phyloP scores from a whole-genome alignment of 2,113 vertebrate species.

The Podiceps cristatus region DNA sequence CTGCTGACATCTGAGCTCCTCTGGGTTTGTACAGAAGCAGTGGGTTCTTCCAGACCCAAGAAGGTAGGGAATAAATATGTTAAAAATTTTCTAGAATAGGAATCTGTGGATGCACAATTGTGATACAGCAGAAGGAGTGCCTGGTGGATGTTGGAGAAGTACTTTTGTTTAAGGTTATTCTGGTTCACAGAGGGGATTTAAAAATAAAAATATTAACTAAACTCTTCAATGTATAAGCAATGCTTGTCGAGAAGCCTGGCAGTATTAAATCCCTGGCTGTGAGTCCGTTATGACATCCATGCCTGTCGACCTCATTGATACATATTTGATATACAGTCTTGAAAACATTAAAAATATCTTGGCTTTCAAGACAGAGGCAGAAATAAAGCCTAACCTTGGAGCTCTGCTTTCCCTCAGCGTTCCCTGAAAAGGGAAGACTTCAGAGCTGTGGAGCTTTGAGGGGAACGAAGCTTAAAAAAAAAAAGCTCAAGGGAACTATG shows the following conservation, averaged over 20 bases:
- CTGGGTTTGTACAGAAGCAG: background rate
- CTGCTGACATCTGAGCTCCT: background rate
- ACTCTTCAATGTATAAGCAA: background rate
- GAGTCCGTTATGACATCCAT: background rate
- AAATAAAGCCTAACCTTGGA: slow-evolving; percentile 60
- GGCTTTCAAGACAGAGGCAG: slow-evolving; percentile 58
- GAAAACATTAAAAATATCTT: slow-evolving; percentile 34
- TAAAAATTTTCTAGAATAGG: background rate
- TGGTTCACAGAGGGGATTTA: background rate
- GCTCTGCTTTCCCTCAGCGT: slow-evolving; percentile 21
- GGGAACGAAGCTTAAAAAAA: slow-evolving; percentile 10
- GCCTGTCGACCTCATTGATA: slow-evolving; percentile 44
- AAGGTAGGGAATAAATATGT: background rate
- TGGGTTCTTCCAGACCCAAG: background rate
- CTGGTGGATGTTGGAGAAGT: background rate
- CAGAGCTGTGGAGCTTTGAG: slow-evolving; percentile 67
- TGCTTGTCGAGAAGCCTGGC: background rate
- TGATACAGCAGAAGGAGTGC: background rate
- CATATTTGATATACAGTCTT: slow-evolving; percentile 58
- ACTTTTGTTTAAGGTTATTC: background rate
- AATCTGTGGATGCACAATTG: background rate
- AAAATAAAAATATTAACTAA: background rate
- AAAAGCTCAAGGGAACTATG: slow-evolving; percentile 57
- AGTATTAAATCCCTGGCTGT: background rate
- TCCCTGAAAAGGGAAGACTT: slow-evolving; percentile 22